Percentiles rank a stretch among this genome's conserved stretches.
Conservation (phyloP, 92 coral and sea anemone species). For the Siderastrea siderea region DNA sequence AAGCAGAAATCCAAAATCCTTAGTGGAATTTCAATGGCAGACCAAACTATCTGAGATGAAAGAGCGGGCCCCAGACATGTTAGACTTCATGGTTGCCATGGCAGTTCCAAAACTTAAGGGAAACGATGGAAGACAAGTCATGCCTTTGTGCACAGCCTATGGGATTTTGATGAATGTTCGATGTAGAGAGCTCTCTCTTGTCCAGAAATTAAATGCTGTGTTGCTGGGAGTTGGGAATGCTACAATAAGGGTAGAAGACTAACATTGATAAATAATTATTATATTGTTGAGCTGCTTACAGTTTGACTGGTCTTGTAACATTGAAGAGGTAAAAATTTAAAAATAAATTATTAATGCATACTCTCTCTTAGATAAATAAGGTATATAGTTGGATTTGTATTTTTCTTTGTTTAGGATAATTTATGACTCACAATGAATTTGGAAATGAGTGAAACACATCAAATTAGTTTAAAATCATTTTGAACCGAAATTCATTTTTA, state of each 20-base stretch:
- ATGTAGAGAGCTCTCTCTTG: slow-evolving; percentile 51
- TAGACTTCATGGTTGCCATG: slow-evolving; percentile 66
- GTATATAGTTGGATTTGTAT: no score
- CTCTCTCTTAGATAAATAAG: no score
- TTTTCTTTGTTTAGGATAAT: no score
- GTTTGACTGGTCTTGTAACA: no score
- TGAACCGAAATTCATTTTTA: no score
- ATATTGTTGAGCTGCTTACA: neutral
- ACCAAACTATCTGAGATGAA: slow-evolving; percentile 52
- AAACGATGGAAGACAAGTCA: slow-evolving; percentile 17
- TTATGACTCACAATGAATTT: no score
- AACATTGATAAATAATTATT: slow-evolving; percentile 4
- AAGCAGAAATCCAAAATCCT: slow-evolving; percentile 1
- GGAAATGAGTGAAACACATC: no score
- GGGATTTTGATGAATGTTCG: slow-evolving; percentile 61
- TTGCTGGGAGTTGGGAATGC: slow-evolving; percentile 65
- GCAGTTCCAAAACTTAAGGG: slow-evolving; percentile 57
- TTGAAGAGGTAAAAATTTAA: no score
- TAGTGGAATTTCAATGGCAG: slow-evolving; percentile 54
- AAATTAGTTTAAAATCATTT: no score
- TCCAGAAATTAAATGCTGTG: slow-evolving; percentile 57
- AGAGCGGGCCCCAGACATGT: slow-evolving; percentile 75
- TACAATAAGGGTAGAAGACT: slow-evolving; percentile 55
- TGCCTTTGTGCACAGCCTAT: slow-evolving; percentile 38
- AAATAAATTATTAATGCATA: no score